Conservation (phyloP, 1,140 invertebrate genomes). For the Drosophila nigromelanica region DNA sequence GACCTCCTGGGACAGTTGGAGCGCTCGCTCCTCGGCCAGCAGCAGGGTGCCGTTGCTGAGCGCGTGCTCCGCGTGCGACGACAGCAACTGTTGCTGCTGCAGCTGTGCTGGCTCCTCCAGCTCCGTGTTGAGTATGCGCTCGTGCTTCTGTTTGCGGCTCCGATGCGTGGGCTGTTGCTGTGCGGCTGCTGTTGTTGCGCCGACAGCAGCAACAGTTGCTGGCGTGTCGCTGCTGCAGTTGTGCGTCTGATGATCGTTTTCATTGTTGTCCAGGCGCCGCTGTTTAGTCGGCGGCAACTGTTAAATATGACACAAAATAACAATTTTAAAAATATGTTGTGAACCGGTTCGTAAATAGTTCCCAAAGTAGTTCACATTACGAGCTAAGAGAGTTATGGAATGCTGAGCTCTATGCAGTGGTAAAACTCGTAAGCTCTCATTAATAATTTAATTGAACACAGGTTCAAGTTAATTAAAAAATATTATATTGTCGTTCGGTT, state of each 20-base stretch:
- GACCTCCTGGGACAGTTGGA: neutral
- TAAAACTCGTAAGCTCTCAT: no score
- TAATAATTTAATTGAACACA: no score
- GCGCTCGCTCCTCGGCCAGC: conserved; percentile 1
- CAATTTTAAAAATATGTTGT: neutral
- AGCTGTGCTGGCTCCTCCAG: conserved; percentile 52
- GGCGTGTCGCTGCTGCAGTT: conserved; percentile 49
- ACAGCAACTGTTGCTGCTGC: conserved; percentile 19
- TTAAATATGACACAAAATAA: neutral
- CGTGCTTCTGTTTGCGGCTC: conserved; percentile 77
- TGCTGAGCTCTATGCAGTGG: no score
- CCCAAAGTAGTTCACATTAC: neutral
- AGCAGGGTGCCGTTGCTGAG: conserved; percentile 41
- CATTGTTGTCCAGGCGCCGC: conserved; percentile 65
- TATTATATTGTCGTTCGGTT: no score
- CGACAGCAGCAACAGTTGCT: conserved; percentile 18
- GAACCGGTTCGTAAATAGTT: neutral
- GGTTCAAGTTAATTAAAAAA: no score
- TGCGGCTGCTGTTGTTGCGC: conserved; percentile 2
- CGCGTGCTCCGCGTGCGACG: conserved; percentile 10
- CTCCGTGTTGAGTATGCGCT: conserved; percentile 70
- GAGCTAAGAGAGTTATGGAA: neutral
- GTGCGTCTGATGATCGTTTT: conserved; percentile 63
- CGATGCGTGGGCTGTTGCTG: conserved; percentile 56
- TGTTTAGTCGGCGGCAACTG: conserved; percentile 63